Percentiles rank a stretch among this genome's conserved stretches.
Evolutionary conservation across 2,888 invertebrate genomes (phyloP).

Genomic region (Tiliacea citrago): DNA sequence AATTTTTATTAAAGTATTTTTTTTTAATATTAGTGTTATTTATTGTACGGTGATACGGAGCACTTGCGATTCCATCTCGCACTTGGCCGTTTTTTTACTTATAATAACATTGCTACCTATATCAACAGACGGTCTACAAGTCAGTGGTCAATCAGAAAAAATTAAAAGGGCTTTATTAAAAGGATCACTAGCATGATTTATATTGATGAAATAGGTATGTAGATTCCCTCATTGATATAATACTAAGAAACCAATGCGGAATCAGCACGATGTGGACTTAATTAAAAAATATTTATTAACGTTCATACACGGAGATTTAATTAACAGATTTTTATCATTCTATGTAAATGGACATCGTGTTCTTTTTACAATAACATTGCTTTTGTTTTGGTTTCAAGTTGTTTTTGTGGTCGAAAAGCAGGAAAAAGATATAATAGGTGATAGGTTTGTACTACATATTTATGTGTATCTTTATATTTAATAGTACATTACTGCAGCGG

Average conservation of each 20-base stretch:
- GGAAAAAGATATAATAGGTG: too few relatives aligned
- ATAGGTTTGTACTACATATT: background rate
- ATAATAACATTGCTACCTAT: too few relatives aligned
- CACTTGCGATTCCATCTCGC: too few relatives aligned
- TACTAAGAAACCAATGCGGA: slow-evolving; percentile 49
- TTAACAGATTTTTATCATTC: background rate
- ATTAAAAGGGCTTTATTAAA: too few relatives aligned
- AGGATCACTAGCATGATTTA: background rate
- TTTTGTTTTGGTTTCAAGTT: background rate
- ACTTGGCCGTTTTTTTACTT: too few relatives aligned
- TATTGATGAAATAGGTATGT: background rate
- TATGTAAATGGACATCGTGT: background rate
- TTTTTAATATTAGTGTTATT: too few relatives aligned
- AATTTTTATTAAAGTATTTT: too few relatives aligned
- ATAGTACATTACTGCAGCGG: too few relatives aligned
- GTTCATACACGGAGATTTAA: slow-evolving; percentile 5
- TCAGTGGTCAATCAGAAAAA: too few relatives aligned
- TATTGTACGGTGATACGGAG: too few relatives aligned
- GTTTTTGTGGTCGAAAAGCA: background rate
- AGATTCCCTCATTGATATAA: slow-evolving; percentile 8
- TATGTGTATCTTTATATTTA: background rate
- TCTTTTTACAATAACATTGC: background rate
- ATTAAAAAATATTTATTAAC: slow-evolving; percentile 35
- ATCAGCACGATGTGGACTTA: slow-evolving; percentile 29
- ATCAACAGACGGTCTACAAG: too few relatives aligned